Evolutionary conservation across 2,888 invertebrate genomes (phyloP).

Genomic region (Xestia ashworthii): DNA sequence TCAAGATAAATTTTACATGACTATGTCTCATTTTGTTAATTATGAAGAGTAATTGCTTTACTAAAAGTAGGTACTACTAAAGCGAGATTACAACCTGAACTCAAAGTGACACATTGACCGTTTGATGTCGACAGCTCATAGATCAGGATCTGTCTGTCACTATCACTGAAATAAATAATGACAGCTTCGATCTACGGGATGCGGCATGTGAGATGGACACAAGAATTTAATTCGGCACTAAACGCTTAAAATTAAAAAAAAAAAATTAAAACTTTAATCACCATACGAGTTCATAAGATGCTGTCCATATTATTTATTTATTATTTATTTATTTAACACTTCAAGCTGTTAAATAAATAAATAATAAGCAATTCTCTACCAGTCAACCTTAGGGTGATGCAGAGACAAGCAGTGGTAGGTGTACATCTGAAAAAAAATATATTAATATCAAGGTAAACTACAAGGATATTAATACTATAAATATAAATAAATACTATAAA

Average conservation of each 20-base stretch:
- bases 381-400: no score
- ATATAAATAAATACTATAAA: no score
- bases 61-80: conserved; percentile 12
- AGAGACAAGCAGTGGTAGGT: no score
- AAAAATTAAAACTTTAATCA: neutral
- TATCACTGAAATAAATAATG: conserved; percentile 80
- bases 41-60: neutral
- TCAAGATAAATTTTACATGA: neutral
- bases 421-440: no score
- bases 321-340: no score
- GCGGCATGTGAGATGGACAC: conserved; percentile 35
- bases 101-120: conserved; percentile 45
- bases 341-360: no score
- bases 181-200: conserved; percentile 74
- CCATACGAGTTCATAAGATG: neutral
- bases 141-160: conserved; percentile 79
- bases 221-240: conserved; percentile 1
- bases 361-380: no score
- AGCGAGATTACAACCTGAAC: conserved; percentile 2
- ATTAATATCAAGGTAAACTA: no score
- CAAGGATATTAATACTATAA: no score
- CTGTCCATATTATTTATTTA: neutral
- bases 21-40: neutral
- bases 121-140: conserved; percentile 68
- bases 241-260: neutral